Evolutionary conservation across 1,140 invertebrate species (phyloP).

Genomic region (Drosophila varians): DNA sequence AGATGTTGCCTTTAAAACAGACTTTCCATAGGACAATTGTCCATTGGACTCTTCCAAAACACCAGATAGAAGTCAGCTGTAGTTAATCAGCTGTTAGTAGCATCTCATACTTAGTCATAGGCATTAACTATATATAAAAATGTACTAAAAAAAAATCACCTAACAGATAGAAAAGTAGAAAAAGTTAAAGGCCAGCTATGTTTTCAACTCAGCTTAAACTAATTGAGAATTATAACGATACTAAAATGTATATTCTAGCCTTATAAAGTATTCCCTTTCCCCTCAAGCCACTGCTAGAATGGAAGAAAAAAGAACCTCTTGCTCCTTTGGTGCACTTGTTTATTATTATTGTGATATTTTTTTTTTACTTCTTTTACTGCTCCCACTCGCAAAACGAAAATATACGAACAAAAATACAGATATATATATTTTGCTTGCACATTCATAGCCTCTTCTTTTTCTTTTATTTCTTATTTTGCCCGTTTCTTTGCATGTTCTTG

Average conservation of each 20-base stretch:
- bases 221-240: background rate
- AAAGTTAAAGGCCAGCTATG: background rate
- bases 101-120: too few relatives aligned
- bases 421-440: conserved; percentile 40
- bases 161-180: too few relatives aligned
- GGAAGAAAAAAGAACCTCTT: conserved; percentile 4
- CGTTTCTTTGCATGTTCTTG: conserved; percentile 47
- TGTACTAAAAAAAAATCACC: too few relatives aligned
- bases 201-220: background rate
- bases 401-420: conserved; percentile 2
- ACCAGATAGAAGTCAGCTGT: too few relatives aligned
- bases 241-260: background rate
- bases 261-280: background rate
- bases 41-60: too few relatives aligned
- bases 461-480: conserved; percentile 42
- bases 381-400: conserved; percentile 7
- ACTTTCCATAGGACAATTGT: too few relatives aligned
- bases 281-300: background rate
- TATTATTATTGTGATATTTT: conserved; percentile 31
- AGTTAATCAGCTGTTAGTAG: too few relatives aligned
- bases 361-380: conserved; percentile 9
- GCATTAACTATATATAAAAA: too few relatives aligned
- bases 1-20: background rate
- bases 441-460: conserved; percentile 38
- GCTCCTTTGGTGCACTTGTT: conserved; percentile 41